phyloP scores from a whole-genome alignment of 1,140 invertebrate genomes.

The Dryas iulia region DNA sequence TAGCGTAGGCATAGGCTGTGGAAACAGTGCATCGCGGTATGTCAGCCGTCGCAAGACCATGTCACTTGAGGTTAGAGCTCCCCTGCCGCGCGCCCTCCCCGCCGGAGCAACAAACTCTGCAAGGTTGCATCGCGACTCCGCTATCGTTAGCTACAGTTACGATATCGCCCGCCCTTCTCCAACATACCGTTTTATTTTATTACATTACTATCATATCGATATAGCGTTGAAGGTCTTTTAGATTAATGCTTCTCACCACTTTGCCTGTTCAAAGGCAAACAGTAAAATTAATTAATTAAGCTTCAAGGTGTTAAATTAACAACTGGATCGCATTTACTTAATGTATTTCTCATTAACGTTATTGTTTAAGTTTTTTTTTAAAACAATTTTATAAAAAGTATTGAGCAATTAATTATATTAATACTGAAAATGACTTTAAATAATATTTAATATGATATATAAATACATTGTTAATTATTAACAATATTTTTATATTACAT shows the following conservation, averaged over 20 bases:
- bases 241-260: constrained; percentile 41
- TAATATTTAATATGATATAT: background rate
- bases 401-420: background rate
- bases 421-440: background rate
- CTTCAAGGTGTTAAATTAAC: constrained; percentile 1
- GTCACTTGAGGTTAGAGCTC: constrained; percentile 63
- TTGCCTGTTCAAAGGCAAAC: constrained; percentile 9
- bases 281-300: background rate
- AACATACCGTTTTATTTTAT: constrained; percentile 75
- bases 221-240: constrained; percentile 62
- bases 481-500: too few relatives aligned
- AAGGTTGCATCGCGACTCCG: constrained; percentile 70
- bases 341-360: background rate
- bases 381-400: background rate
- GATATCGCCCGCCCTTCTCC: constrained; percentile 76
- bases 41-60: constrained; percentile 45
- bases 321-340: constrained; percentile 1
- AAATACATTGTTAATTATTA: too few relatives aligned
- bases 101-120: constrained; percentile 74
- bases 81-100: constrained; percentile 32
- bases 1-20: constrained; percentile 1
- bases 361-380: background rate
- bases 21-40: constrained; percentile 31
- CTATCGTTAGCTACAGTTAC: constrained; percentile 72
- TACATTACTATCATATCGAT: constrained; percentile 70